These are phyloP conservation scores for Trematomus loennbergii DNA, from an alignment of 2,113 vertebrate species.

Conservation along the genomic window DNA sequence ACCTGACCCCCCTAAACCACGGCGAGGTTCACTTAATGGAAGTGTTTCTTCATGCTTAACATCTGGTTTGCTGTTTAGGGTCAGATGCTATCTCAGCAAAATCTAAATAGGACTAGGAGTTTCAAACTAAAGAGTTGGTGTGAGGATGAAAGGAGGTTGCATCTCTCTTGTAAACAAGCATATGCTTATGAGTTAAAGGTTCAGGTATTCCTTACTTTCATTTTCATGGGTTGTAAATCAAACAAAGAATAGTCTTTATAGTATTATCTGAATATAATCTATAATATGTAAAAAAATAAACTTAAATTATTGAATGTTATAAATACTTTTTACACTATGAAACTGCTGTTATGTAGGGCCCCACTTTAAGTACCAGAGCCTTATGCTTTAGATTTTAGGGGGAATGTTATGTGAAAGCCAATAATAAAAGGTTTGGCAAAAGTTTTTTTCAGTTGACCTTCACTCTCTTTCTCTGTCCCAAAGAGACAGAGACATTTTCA, in stretches of 20 bases:
- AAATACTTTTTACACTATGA: constrained; percentile 1
- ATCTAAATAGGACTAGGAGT: constrained; percentile 49
- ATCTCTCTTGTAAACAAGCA: not conserved
- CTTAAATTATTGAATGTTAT: not conserved
- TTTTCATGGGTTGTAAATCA: not conserved
- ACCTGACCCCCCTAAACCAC: constrained; percentile 33
- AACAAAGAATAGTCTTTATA: not conserved
- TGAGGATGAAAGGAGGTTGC: constrained; percentile 24
- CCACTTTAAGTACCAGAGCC: constrained; percentile 6
- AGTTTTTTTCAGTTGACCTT: constrained; percentile 33
- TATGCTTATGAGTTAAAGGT: not conserved
- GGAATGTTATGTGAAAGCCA: constrained; percentile 9
- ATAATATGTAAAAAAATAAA: not conserved
- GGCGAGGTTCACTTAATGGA: constrained; percentile 48
- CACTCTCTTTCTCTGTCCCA: constrained; percentile 25
- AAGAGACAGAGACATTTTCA: constrained; percentile 38
- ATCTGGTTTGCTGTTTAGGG: constrained; percentile 71
- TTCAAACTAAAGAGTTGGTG: constrained; percentile 22
- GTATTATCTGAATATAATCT: not conserved
- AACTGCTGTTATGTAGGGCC: not conserved
- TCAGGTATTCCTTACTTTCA: not conserved
- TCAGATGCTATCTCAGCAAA: constrained; percentile 59
- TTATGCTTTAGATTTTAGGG: constrained; percentile 7
- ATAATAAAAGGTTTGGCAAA: constrained; percentile 14
- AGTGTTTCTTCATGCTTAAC: constrained; percentile 63